Conservation (phyloP, 2,888 invertebrate genomes). For the Chaitophorus viminalis region DNA sequence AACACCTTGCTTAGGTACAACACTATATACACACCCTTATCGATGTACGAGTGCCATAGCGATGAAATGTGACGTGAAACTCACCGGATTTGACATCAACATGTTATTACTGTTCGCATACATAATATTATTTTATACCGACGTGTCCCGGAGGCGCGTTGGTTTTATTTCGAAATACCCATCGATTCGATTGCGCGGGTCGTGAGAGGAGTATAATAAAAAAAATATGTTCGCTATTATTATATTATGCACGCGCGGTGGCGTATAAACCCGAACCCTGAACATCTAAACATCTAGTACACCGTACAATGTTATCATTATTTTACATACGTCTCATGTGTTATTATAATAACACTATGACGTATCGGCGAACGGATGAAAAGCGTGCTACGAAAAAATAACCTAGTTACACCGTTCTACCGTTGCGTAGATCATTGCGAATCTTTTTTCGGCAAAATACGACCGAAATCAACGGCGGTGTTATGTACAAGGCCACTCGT, state of each 20-base stretch:
- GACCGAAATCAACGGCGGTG: too few species aligned
- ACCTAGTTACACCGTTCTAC: too few species aligned
- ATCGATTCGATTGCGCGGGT: background rate
- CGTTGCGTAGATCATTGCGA: too few species aligned
- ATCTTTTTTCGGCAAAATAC: too few species aligned
- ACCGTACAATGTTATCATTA: too few species aligned
- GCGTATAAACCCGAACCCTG: background rate
- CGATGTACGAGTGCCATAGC: background rate
- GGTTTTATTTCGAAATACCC: background rate
- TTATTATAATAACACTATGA: too few species aligned
- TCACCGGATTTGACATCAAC: conserved; percentile 17
- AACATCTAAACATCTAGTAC: too few species aligned
- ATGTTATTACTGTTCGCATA: background rate
- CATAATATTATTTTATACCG: background rate
- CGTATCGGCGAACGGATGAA: too few species aligned
- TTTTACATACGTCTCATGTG: too few species aligned
- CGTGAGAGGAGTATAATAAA: background rate
- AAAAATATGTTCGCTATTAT: background rate
- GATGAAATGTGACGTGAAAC: background rate
- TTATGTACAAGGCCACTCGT: too few species aligned
- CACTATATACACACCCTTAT: background rate
- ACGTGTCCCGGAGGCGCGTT: background rate
- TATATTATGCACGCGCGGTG: too few species aligned
- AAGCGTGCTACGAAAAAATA: too few species aligned
- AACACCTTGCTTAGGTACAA: background rate